Evolutionary conservation across 2,113 vertebrate species (phyloP).

Genomic region (Numida meleagris): DNA sequence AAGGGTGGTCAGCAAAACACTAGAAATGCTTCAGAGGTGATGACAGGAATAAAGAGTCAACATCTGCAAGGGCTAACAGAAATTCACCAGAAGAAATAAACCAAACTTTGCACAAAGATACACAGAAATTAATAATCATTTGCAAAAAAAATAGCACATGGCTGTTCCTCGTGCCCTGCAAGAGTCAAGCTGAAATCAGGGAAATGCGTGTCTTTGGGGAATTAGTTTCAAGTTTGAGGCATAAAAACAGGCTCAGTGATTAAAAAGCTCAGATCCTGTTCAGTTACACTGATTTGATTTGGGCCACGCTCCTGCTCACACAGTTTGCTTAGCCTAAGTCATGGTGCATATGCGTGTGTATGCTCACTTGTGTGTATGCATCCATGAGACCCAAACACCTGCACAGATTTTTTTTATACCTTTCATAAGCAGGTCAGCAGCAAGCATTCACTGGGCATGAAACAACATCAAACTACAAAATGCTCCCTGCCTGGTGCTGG

Average conservation of each 20-base stretch:
- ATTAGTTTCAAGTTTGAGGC: background rate
- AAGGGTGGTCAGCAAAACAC: background rate
- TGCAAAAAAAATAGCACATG: background rate
- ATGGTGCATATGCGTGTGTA: background rate
- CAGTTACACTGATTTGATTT: background rate
- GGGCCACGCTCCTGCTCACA: background rate
- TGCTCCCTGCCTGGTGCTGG: background rate
- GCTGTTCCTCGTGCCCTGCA: background rate
- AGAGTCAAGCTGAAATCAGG: background rate
- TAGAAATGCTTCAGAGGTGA: constrained; percentile 35
- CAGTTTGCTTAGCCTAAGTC: background rate
- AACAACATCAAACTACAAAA: constrained; percentile 36
- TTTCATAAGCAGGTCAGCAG: constrained; percentile 23
- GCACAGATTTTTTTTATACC: background rate
- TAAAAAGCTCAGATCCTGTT: background rate
- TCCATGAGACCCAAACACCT: constrained; percentile 3
- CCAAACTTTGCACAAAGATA: background rate
- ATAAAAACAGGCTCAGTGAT: background rate
- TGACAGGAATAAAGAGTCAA: background rate
- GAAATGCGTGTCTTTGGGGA: background rate
- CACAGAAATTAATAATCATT: constrained; percentile 16
- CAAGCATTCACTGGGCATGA: constrained; percentile 41
- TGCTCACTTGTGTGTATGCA: background rate
- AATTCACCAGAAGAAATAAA: constrained; percentile 28
- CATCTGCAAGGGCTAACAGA: background rate